These are phyloP conservation scores for Scaptomyza flava DNA, from an alignment of 2,888 invertebrate genomes.

Conservation along the genomic window DNA sequence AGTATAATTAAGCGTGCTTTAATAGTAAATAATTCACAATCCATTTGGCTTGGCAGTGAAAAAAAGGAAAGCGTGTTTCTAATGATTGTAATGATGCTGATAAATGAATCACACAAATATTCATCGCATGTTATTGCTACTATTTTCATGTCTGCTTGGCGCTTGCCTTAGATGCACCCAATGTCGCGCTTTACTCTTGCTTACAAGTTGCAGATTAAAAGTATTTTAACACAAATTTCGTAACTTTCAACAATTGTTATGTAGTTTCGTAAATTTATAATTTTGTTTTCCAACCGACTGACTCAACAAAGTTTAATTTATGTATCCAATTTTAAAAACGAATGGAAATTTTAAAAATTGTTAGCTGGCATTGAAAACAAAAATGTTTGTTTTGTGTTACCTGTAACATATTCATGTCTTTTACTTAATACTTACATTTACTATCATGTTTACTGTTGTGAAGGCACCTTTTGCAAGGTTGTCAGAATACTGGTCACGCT, in stretches of 20 bases:
- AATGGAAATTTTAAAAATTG: too few relatives aligned
- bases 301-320: not conserved
- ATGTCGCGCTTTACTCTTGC: constrained; percentile 1
- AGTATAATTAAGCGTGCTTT: constrained; percentile 73
- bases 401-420: too few relatives aligned
- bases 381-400: too few relatives aligned
- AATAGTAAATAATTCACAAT: constrained; percentile 70
- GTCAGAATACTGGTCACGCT: constrained; percentile 51
- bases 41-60: constrained; percentile 34
- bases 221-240: not conserved
- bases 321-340: not conserved
- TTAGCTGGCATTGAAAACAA: too few relatives aligned
- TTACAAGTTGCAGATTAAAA: constrained; percentile 1
- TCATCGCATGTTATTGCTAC: constrained; percentile 35
- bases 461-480: constrained; percentile 25
- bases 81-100: constrained; percentile 64
- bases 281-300: not conserved
- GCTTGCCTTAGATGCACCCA: not conserved
- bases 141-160: constrained; percentile 40
- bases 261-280: not conserved
- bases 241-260: not conserved
- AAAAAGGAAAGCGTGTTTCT: constrained; percentile 49
- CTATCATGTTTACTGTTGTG: constrained; percentile 22
- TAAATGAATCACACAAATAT: constrained; percentile 64
- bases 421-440: constrained; percentile 3